phyloP scores from a whole-genome alignment of 2,113 vertebrate species.

The Clupea harengus region DNA sequence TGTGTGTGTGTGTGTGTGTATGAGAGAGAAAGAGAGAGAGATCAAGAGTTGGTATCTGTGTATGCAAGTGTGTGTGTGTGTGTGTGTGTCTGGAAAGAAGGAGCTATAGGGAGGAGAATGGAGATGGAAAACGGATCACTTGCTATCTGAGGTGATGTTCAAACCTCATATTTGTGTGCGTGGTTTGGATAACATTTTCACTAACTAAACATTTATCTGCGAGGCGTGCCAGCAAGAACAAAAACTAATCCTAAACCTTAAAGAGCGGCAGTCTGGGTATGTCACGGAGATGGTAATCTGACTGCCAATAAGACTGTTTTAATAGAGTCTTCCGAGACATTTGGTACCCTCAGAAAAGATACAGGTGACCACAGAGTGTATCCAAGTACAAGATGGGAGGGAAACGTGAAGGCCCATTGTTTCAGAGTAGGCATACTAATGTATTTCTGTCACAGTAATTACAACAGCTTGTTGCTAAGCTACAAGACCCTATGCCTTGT shows the following conservation, averaged over 20 bases:
- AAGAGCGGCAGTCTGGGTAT: neutral
- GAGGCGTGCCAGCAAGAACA: neutral
- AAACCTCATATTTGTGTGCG: neutral
- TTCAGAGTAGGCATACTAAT: slow-evolving; percentile 57
- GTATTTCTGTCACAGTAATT: slow-evolving; percentile 59
- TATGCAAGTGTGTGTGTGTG: slow-evolving; percentile 53
- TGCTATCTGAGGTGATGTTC: slow-evolving; percentile 24
- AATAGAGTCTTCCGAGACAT: neutral
- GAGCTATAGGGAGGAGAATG: slow-evolving; percentile 6
- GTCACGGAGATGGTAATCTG: neutral
- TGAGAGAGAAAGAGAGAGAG: neutral
- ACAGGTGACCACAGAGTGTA: slow-evolving; percentile 19
- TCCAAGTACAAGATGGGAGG: slow-evolving; percentile 33
- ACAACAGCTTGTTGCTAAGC: slow-evolving; percentile 64
- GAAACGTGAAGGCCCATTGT: slow-evolving; percentile 48
- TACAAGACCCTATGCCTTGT: slow-evolving; percentile 57
- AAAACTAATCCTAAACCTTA: neutral
- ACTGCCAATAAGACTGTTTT: neutral
- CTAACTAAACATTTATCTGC: neutral
- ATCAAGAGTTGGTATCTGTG: neutral
- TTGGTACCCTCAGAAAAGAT: neutral
- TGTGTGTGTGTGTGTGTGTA: slow-evolving; percentile 10
- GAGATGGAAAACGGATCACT: slow-evolving; percentile 22
- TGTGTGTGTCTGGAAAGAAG: neutral
- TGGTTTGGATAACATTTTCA: neutral